Evolutionary conservation across 2,888 invertebrate species (phyloP), one percentile per base, ranked within the genome.

Genomic region (Resseliella maxima): DNA sequence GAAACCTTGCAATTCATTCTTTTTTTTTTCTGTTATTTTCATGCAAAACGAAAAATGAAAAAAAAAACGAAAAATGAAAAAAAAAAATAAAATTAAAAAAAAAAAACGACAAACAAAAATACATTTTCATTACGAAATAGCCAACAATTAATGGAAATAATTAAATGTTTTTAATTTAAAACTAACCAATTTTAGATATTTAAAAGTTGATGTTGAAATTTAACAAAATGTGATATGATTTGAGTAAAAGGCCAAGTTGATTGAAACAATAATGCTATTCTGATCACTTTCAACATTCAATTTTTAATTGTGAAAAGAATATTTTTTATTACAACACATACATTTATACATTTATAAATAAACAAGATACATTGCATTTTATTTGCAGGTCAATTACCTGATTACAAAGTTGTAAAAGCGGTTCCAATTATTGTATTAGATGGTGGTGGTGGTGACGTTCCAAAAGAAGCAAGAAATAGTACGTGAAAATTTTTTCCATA

Each of bases 401-500:
- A 94, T 90, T 95, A 94, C 91, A 94, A 94, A 89, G 93, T 94
- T 90, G 95, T 95, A 89, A 95, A 95, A 88, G 95, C 95, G 88
- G 92, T 95, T 88, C 95, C 95, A 87, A 95, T 95, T 88, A 94
- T 95, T 90, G 94, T 95, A 90, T 94, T 95, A 90, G 95, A 95
- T 90, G 95, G 95, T 89, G 94, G 94, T 86, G 95, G 95, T 90
- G 95, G 95, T 89, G 94, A 94, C 86, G 89, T 89, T 64, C 88
- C 38, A 38, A 88, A 87, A 87, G 89, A 87, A 88, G 87, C 87
- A 87, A 88, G 87, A 88, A 88, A 88, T 87, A 88, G 88, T 88
- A 88, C 87, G 88, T 88, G 8, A n/a, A 27, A 50, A 18, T 50
- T 2, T 12, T 50, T 18, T 50, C 21, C 8, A 50, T n/a, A n/a